phyloP scores from a whole-genome alignment of 2,888 invertebrate species.

The Oscheius onirici region DNA sequence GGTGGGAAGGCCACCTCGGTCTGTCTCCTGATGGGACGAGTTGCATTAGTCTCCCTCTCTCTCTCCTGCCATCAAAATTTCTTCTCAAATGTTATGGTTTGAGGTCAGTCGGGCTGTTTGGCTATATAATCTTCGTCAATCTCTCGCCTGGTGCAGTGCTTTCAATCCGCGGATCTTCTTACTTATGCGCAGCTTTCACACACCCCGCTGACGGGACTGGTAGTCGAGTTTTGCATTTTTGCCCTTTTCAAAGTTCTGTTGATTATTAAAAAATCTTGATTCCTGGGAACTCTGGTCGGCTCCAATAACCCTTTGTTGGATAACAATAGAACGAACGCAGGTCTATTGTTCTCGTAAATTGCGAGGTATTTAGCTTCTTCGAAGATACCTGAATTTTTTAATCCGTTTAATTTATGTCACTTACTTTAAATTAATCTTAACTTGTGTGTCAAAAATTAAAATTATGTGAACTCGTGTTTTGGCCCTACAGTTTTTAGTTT shows the following conservation, averaged over 20 bases:
- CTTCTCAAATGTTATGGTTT: conserved; percentile 21
- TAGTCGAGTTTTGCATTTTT: not conserved
- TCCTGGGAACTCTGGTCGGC: not conserved
- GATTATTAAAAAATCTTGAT: no score
- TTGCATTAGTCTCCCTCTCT: not conserved
- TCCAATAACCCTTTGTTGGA: not conserved
- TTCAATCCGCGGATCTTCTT: conserved; percentile 10
- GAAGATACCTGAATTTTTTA: no score
- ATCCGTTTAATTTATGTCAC: no score
- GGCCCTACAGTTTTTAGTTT: no score
- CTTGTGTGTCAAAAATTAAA: no score
- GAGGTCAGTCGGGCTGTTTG: conserved; percentile 14
- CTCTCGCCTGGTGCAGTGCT: not conserved
- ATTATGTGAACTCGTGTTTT: no score
- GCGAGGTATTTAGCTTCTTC: no score
- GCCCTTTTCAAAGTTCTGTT: no score
- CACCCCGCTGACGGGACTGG: not conserved
- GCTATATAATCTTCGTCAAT: conserved; percentile 27
- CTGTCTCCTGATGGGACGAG: not conserved
- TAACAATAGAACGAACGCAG: no score
- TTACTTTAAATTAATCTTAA: no score
- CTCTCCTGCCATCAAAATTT: not conserved
- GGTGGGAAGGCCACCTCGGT: no score
- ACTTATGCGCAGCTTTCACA: conserved; percentile 26
- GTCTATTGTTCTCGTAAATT: no score